phyloP scores from a whole-genome alignment of 1,140 invertebrate genomes.

The Apis laboriosa region DNA sequence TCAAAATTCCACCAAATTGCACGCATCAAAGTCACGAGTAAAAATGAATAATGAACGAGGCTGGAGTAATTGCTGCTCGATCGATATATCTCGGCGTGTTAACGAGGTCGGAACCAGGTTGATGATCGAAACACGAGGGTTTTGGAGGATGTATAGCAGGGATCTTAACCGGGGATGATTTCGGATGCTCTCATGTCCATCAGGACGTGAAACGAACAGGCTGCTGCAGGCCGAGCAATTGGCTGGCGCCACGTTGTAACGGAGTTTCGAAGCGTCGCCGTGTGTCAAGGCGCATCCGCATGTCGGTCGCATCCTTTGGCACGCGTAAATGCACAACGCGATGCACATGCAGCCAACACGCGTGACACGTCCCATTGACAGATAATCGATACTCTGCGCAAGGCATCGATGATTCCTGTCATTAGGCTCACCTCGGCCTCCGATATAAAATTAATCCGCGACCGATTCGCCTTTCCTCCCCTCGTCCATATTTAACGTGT shows the following conservation, averaged over 20 bases:
- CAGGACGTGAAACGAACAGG: constrained; percentile 40
- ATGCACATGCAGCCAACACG: constrained; percentile 38
- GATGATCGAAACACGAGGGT: not conserved
- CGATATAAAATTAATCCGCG: not conserved
- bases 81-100: not conserved
- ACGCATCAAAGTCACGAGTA: too few species aligned
- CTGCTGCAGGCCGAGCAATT: constrained; percentile 11
- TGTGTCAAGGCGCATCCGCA: constrained; percentile 62
- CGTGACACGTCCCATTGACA: constrained; percentile 63
- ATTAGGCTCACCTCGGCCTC: constrained; percentile 29
- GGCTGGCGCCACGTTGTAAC: constrained; percentile 27
- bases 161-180: not conserved
- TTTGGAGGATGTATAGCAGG: too few species aligned
- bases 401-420: constrained; percentile 73
- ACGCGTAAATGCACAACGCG: constrained; percentile 44
- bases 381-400: constrained; percentile 71
- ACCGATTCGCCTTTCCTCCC: not conserved
- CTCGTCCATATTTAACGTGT: too few species aligned
- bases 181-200: constrained; percentile 42
- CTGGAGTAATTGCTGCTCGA: too few species aligned
- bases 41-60: too few species aligned
- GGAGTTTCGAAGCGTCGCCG: constrained; percentile 43
- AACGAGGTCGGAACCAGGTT: not conserved
- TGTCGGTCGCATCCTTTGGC: constrained; percentile 47
- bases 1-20: too few species aligned